Evolutionary conservation across 2,113 vertebrate species (phyloP).

Genomic region (Sakesphorus luctuosus): DNA sequence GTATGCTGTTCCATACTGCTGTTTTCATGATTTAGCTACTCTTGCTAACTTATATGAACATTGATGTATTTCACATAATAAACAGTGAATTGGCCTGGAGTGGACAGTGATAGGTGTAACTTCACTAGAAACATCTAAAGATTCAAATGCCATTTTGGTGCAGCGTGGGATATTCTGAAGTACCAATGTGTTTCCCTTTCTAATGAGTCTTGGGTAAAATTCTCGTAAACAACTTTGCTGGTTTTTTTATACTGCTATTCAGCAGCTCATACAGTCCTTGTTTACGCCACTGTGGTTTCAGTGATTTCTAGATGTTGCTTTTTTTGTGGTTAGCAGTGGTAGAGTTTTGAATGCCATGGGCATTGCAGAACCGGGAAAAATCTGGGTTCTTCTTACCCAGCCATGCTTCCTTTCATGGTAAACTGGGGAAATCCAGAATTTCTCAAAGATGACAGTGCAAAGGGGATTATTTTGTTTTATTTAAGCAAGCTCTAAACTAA

Average conservation of each 20-base stretch:
- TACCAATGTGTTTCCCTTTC: neutral
- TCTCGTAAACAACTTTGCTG: neutral
- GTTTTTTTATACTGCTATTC: neutral
- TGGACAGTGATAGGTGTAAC: neutral
- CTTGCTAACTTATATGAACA: neutral
- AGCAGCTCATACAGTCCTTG: neutral
- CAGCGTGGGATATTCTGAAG: neutral
- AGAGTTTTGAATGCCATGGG: neutral
- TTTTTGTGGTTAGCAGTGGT: neutral
- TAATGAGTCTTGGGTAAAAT: neutral
- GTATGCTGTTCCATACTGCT: neutral
- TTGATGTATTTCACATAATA: neutral
- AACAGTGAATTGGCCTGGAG: neutral
- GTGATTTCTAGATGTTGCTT: slow-evolving; percentile 1
- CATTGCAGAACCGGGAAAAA: neutral
- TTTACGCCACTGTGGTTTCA: neutral
- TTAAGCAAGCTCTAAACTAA: neutral
- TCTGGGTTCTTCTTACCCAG: neutral
- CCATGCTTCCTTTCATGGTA: neutral
- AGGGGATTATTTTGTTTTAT: neutral
- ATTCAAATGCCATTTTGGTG: neutral
- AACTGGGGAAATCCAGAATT: neutral
- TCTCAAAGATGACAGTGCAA: neutral
- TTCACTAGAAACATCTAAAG: neutral
- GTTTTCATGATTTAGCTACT: slow-evolving; percentile 1